Evolutionary conservation across 2,113 vertebrate species (phyloP), one percentile per base, ranked within the genome.

Genomic region (Cairina moschata): DNA sequence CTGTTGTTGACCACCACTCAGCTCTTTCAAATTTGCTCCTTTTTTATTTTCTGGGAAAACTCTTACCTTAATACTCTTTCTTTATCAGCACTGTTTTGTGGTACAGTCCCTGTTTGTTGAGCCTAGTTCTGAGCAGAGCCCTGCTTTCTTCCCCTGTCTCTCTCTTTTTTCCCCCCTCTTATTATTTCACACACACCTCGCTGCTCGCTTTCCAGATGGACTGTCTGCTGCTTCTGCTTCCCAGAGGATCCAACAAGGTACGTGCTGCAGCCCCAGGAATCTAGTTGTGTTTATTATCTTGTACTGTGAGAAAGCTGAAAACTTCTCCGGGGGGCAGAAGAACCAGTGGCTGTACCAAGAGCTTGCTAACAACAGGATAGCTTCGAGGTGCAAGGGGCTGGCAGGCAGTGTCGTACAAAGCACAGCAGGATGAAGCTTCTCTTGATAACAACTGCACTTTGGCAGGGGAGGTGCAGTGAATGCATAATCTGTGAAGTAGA

Each of bases 161-260:
- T 68, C 29, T 80, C 71, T 50, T 63, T 50, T 63, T 68, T 25
- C 1, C 6, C 18, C 17, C 11, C 21, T 34, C 32, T 63, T 66
- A 2, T 79, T 48, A 48, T 25, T 78, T 0, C 2, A 12, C 48
- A 5, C 21, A 28, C 55, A 81, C n/a, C 18, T 36, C 1, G 0
- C 44, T 23, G 31, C 62, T 40, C 36, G 42, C 13, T 67, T 90
- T 55, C 59, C 34, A 82, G 38, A 40, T 77, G 31, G 38, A 72
- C 25, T 38, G 8, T 72, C 58, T 72, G 13, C 17, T 90, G 46
- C 32, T 84, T 88, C 83, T 71, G 59, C 31, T 22, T 82, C 17
- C 18, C 32, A 67, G 60, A 78, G 82, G 40, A 25, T 71, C 83
- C 56, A 66, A 18, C 18, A 75, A n/a, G 6, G 8, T 50, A 65